Evolutionary conservation across 2,888 invertebrate species (phyloP), one percentile per base, ranked within the genome.

Genomic region (Xiphydria camelus): DNA sequence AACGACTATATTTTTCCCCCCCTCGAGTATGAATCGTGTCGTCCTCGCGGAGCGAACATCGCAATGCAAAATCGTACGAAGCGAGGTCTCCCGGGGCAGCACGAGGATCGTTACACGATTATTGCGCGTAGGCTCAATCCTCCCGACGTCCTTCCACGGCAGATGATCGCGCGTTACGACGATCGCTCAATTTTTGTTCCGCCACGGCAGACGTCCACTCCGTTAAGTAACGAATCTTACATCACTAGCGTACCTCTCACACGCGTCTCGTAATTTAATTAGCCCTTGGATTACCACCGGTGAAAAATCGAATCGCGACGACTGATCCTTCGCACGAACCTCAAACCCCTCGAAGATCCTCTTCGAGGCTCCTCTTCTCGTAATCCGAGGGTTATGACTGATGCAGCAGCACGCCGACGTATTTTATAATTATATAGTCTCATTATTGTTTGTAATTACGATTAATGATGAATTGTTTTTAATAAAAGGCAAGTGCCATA

Each of bases 401-500:
- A 70, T 58, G 59, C 58, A 61, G 57, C 52, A 47, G 56, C 61
- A 57, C 53, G 55, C 54, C 64, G 55, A 64, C 58, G 61, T 67
- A 67, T 67, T 67, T 67, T 67, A 56, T 65, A 65, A 67, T 65
- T 66, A 64, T 57, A 55, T 44, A 62, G 59, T 56, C 55, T 57
- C 55, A 54, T 54, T 62, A 66, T 64, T 68, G 64, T 68, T 69
- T 66, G 59, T 69, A 68, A 66, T 66, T 62, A 61, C 51, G 58
- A 64, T 58, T 50, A 65, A 58, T 68, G 61, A 64, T 53, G 59
- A 64, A 62, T 70, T 70, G 68, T 66, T 70, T 70, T 66, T 64
- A 65, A 69, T 69, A 65, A 70, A 26, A 64, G 70, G 68, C 66
- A 62, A 62, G 70, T 70, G 70, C 70, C 70, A 70, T 70, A 68